These are phyloP conservation scores for Ancistrus triradiatus DNA, from an alignment of 2,113 vertebrate species.

Conservation along the genomic window DNA sequence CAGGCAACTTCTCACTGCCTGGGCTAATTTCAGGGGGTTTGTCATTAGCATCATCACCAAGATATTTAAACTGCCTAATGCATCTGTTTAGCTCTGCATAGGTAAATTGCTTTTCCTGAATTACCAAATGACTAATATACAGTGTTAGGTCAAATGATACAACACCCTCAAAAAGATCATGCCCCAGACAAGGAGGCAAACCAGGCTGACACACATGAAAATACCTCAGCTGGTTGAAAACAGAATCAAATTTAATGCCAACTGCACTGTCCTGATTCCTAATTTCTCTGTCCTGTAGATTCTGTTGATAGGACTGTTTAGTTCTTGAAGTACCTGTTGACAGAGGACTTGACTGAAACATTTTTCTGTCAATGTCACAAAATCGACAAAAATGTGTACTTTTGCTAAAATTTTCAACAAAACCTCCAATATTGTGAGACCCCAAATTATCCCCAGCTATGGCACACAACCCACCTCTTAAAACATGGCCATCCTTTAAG, in stretches of 20 bases:
- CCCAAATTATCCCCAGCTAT: background rate
- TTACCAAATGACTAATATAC: constrained; percentile 14
- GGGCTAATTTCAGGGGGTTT: constrained; percentile 17
- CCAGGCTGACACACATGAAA: background rate
- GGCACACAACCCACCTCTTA: constrained; percentile 4
- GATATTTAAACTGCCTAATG: constrained; percentile 22
- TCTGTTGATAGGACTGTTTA: background rate
- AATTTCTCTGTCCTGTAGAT: background rate
- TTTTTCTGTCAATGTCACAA: constrained; percentile 5
- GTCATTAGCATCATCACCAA: constrained; percentile 5
- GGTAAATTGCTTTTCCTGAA: constrained; percentile 7
- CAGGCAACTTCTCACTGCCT: background rate
- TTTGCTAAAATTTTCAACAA: background rate
- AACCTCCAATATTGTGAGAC: constrained; percentile 1
- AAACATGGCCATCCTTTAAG: background rate
- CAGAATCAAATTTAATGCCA: background rate
- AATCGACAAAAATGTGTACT: background rate
- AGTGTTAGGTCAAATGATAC: constrained; percentile 26
- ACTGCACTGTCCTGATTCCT: background rate
- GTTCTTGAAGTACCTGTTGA: background rate
- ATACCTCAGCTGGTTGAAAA: constrained; percentile 29
- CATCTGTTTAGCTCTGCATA: constrained; percentile 19
- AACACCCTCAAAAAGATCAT: constrained; percentile 6
- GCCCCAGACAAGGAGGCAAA: background rate
- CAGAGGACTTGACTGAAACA: background rate